Base-by-base conservation (phyloP, 1,140 invertebrate genomes). In the Panagrolaimus sp. region DNA sequence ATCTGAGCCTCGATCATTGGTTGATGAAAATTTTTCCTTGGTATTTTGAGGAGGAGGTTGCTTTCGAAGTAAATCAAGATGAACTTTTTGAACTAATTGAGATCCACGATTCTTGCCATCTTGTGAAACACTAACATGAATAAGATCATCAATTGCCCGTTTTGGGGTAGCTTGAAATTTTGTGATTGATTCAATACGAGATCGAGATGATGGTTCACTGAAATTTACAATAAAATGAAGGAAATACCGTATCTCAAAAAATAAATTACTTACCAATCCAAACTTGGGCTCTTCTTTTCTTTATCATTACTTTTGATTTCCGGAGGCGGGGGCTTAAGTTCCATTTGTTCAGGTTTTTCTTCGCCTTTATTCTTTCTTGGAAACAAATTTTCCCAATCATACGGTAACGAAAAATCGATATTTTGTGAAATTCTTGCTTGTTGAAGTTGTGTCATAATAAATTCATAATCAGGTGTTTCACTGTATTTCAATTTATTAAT, bases 321-420 rank as follows among this genome's bases (percentile, higher is more conserved):
- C 48, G 48, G 48, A n/a, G 52, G 17, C 17, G 8, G 52, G 14
- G 21, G 21, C 1, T 5, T 5, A 12, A 28, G 28, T 0, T 58
- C 17, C 52, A 12, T 12, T 2, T 21, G 28, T 58, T 58, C 52
- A 10, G 52, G 52, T 58, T 1, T 8, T 26, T 58, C 28, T 26
- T n/a, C 28, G 1, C 15, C 52, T 12, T 21, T n/a, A 28, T 12
- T 21, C 47, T 24, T 38, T 38, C 7, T 38, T 38, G 32, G 32
- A 4, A 7, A 48, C 8, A 58, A 28, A 17, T 58, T 58, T 21
- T 58, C 52, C 52, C 52, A 58, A 58, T 58, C 52, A 58, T 58
- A 58, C 1, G 52, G 52, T 58, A 58, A 21, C 21, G 21, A 26
- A 14, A 58, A 58, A 28, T 58, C 52, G 17, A 58, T 58, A 58